Evolutionary conservation across 2,797 vertebrate species (phyloP).

Genomic region (Diceros bicornis): DNA sequence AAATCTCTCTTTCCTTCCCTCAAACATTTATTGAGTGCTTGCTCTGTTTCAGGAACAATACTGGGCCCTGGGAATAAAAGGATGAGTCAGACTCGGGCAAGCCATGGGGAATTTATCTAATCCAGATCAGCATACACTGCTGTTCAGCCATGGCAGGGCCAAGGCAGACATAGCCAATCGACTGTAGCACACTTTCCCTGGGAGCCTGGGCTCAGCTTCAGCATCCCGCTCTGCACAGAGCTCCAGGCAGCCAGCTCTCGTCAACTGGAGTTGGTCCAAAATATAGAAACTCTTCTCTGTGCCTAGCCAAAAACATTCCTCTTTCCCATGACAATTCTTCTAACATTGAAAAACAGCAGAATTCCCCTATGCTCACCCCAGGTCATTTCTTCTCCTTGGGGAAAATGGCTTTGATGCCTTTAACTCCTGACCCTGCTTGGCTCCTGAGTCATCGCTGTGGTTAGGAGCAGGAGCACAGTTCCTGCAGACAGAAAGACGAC

Average conservation of each 20-base stretch:
- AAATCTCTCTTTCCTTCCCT: background rate
- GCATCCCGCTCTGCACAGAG: background rate
- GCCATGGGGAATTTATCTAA: background rate
- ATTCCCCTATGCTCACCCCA: background rate
- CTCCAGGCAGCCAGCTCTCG: background rate
- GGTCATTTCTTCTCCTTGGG: background rate
- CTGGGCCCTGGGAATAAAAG: background rate
- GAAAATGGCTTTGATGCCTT: background rate
- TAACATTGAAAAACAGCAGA: background rate
- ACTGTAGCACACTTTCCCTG: background rate
- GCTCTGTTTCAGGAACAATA: background rate
- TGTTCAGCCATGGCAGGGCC: background rate
- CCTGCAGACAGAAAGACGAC: background rate
- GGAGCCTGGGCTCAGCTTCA: background rate
- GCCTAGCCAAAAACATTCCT: background rate
- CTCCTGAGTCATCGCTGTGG: background rate
- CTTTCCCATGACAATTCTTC: background rate
- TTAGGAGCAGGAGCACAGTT: background rate
- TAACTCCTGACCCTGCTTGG: background rate
- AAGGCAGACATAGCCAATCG: background rate
- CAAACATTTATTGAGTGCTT: background rate
- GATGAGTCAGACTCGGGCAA: background rate
- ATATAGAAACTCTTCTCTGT: background rate
- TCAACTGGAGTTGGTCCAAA: background rate
- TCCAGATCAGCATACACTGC: accelerated